Percentiles rank a stretch among this genome's conserved stretches.
Conservation (phyloP, 2,888 invertebrate species). For the Drosophila dives region DNA sequence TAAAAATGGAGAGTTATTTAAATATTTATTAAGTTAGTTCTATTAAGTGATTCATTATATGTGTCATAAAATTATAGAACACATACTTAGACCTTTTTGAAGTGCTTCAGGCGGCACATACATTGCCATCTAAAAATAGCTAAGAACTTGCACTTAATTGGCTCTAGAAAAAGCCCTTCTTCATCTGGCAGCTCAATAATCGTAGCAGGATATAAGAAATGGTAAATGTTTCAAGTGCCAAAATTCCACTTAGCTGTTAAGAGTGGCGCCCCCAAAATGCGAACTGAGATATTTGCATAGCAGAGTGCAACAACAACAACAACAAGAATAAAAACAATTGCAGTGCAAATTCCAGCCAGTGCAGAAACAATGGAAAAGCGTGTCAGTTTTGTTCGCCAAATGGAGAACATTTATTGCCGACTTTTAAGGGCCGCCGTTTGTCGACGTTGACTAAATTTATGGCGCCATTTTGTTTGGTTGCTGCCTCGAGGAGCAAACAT, state of each 20-base stretch:
- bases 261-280: slow-evolving; percentile 34
- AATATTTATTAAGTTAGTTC: background rate
- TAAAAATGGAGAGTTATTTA: background rate
- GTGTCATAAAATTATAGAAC: background rate
- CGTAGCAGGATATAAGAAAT: slow-evolving; percentile 33
- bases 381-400: slow-evolving; percentile 58
- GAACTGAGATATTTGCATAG: slow-evolving; percentile 54
- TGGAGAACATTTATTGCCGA: slow-evolving; percentile 73
- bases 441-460: slow-evolving; percentile 70
- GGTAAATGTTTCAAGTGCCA: slow-evolving; percentile 65
- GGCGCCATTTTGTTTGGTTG: slow-evolving; percentile 67
- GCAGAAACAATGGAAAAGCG: slow-evolving; percentile 52
- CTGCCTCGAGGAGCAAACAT: slow-evolving; percentile 41
- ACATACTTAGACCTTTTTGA: background rate
- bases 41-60: background rate
- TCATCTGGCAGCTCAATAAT: background rate
- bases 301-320: slow-evolving; percentile 18
- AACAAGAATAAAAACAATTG: slow-evolving; percentile 18
- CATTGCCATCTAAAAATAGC: background rate
- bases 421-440: slow-evolving; percentile 62
- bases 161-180: background rate
- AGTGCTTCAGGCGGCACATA: background rate
- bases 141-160: slow-evolving; percentile 4
- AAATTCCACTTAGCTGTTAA: slow-evolving; percentile 70
- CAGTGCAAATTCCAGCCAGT: slow-evolving; percentile 42